Percentiles rank a stretch among this genome's conserved stretches.
Conservation (phyloP, 2,888 invertebrate genomes). For the Heterodera filipjevi region DNA sequence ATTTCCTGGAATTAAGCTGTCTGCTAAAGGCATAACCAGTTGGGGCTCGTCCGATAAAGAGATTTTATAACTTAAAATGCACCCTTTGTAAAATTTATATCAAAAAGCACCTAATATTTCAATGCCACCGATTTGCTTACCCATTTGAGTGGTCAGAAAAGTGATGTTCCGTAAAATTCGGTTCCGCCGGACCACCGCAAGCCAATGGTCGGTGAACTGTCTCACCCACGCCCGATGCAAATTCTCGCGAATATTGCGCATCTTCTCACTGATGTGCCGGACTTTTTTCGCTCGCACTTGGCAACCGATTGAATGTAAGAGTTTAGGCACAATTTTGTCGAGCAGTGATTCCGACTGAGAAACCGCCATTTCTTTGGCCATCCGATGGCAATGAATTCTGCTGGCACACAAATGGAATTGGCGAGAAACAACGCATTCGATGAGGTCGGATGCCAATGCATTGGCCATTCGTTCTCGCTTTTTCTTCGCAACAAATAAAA, state of each 20-base stretch:
- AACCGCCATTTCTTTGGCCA: conserved; percentile 5
- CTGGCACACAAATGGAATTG: neutral
- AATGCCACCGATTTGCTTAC: neutral
- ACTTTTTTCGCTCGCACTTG: conserved; percentile 18
- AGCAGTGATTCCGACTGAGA: conserved; percentile 8
- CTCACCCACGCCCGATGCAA: conserved; percentile 27
- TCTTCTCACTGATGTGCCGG: neutral
- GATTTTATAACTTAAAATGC: neutral
- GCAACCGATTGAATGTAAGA: neutral
- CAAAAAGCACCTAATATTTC: no score
- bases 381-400: neutral
- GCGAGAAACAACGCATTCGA: neutral
- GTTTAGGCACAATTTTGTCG: conserved; percentile 22
- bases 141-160: neutral
- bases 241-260: conserved; percentile 1
- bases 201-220: conserved; percentile 35
- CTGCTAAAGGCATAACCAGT: no score
- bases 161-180: conserved; percentile 22
- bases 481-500: neutral
- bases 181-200: conserved; percentile 26
- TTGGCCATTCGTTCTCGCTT: neutral
- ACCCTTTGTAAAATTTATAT: no score
- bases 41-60: no score
- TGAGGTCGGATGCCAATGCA: neutral
- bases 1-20: no score